phyloP scores from a whole-genome alignment of 2,113 vertebrate genomes.

The Rhabdornis inornatus region DNA sequence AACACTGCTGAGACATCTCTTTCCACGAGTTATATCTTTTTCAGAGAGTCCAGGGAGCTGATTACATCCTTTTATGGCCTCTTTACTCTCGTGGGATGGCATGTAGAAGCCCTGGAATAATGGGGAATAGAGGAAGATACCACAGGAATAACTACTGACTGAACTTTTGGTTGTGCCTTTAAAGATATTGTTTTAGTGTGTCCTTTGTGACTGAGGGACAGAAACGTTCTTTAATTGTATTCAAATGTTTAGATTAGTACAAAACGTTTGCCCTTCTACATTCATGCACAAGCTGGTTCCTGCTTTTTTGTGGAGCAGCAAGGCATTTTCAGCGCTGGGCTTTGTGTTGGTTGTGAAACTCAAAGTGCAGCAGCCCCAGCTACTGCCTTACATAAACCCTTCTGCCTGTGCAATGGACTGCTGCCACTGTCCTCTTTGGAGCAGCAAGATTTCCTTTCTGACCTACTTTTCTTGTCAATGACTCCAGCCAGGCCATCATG shows the following conservation, averaged over 20 bases:
- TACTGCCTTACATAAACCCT: slow-evolving; percentile 31
- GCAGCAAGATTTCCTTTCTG: slow-evolving; percentile 31
- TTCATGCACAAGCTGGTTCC: neutral
- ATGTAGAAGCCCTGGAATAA: neutral
- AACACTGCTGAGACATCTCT: neutral
- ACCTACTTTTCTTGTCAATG: slow-evolving; percentile 43
- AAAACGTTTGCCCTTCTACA: neutral
- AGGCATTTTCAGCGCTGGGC: neutral
- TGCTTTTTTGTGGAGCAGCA: neutral
- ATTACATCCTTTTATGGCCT: neutral
- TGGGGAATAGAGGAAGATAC: neutral
- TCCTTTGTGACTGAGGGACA: neutral
- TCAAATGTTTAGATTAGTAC: neutral
- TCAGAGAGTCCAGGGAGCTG: neutral
- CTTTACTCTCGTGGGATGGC: neutral
- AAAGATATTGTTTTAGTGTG: neutral
- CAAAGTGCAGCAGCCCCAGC: neutral
- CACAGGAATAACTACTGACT: neutral
- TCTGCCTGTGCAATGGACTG: neutral
- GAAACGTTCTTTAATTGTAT: neutral
- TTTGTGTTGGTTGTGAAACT: neutral
- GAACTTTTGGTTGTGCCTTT: neutral
- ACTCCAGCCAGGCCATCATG: neutral
- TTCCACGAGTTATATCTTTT: neutral
- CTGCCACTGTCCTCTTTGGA: slow-evolving; percentile 26